Evolutionary conservation across 2,888 invertebrate genomes (phyloP).

Genomic region (Eupithecia subumbrata): DNA sequence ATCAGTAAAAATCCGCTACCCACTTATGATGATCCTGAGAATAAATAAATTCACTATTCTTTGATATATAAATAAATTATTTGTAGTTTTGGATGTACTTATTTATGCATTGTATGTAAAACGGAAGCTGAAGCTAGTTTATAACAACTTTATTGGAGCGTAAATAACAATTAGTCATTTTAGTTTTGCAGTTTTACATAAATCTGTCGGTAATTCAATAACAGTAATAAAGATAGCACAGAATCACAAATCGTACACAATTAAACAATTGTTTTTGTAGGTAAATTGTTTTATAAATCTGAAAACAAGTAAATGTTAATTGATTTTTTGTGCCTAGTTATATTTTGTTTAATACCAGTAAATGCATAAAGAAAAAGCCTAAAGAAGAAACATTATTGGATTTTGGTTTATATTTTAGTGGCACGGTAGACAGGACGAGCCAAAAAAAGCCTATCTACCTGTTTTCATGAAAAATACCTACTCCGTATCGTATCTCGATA

Average conservation of each 20-base stretch:
- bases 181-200: conserved; percentile 11
- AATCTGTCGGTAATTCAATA: conserved; percentile 7
- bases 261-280: background rate
- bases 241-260: conserved; percentile 4
- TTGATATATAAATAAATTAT: too few relatives aligned
- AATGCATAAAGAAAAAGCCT: too few relatives aligned
- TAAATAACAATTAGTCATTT: background rate
- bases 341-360: too few relatives aligned
- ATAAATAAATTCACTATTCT: too few relatives aligned
- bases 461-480: too few relatives aligned
- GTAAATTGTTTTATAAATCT: background rate
- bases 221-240: conserved; percentile 8
- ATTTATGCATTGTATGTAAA: background rate
- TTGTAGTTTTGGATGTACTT: background rate
- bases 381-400: too few relatives aligned
- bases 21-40: too few relatives aligned
- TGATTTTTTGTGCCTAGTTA: background rate
- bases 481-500: too few relatives aligned
- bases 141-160: background rate
- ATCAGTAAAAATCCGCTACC: too few relatives aligned
- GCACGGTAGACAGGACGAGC: too few relatives aligned
- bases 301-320: background rate
- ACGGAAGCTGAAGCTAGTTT: background rate
- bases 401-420: too few relatives aligned
- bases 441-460: too few relatives aligned